A percentile compares a stretch with the other conserved stretches of the same genome.
phyloP scores from a whole-genome alignment of 2,888 invertebrate species.

The Macaria liturata region DNA sequence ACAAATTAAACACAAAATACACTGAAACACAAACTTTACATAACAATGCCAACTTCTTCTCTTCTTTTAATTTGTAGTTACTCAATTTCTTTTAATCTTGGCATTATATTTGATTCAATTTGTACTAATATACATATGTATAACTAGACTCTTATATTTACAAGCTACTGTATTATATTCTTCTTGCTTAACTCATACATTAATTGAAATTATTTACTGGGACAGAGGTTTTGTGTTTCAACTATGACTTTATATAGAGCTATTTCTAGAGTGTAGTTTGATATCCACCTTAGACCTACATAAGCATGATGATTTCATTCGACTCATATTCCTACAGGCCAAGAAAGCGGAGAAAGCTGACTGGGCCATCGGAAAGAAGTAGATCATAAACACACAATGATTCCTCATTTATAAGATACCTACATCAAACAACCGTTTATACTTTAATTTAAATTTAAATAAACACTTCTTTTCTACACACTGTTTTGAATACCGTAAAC shows the following conservation, averaged over 20 bases:
- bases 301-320: conserved; percentile 38
- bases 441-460: conserved; percentile 61
- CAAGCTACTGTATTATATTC: not conserved
- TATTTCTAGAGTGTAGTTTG: no score
- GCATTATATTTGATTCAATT: not conserved
- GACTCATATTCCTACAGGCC: conserved; percentile 84
- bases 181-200: not conserved
- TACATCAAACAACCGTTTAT: conserved; percentile 53
- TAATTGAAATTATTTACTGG: not conserved
- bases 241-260: no score
- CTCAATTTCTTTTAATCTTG: not conserved
- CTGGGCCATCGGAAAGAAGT: conserved; percentile 87
- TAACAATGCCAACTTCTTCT: conserved; percentile 5
- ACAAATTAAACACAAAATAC: conserved; percentile 8
- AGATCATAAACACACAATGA: conserved; percentile 51
- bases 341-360: conserved; percentile 90
- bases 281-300: no score
- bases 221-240: not conserved
- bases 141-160: not conserved
- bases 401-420: conserved; percentile 42
- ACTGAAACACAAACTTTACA: conserved; percentile 8
- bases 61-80: conserved; percentile 2
- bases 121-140: conserved; percentile 5
- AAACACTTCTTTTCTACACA: conserved; percentile 56
- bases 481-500: conserved; percentile 49